Evolutionary conservation across 2,113 vertebrate species (phyloP).

Genomic region (Nyctereutes procyonoides): DNA sequence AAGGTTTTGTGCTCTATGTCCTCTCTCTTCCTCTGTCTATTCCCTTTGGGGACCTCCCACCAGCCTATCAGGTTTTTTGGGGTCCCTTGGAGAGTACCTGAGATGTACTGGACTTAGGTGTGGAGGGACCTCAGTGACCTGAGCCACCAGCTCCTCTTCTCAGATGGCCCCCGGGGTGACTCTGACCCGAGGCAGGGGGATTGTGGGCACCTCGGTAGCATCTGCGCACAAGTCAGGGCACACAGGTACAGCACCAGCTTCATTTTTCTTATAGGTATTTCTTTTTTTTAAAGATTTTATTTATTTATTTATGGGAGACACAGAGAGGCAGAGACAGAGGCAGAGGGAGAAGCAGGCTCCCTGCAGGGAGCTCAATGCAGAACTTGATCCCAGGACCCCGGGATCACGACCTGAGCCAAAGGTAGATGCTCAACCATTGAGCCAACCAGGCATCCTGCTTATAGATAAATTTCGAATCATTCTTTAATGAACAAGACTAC

Average conservation of each 20-base stretch:
- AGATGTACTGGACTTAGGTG: rapidly evolving
- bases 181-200: rapidly evolving
- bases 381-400: too few relatives aligned
- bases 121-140: rapidly evolving
- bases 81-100: not conserved
- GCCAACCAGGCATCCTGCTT: not conserved
- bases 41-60: not conserved
- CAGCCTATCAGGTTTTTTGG: not conserved
- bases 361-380: too few relatives aligned
- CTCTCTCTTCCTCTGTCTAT: not conserved
- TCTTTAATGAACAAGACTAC: not conserved
- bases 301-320: too few relatives aligned
- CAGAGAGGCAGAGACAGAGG: too few relatives aligned
- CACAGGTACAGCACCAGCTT: rapidly evolving
- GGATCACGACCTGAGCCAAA: too few relatives aligned
- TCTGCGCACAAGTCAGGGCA: not conserved
- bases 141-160: not conserved
- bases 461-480: not conserved
- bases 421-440: too few relatives aligned
- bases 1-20: rapidly evolving
- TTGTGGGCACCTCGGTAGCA: not conserved
- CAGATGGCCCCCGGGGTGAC: not conserved
- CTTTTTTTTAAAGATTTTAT: too few relatives aligned
- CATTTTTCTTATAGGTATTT: not conserved
- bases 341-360: too few relatives aligned